phyloP scores from a whole-genome alignment of 1,140 invertebrate genomes.

The Himalopsyche phryganea region DNA sequence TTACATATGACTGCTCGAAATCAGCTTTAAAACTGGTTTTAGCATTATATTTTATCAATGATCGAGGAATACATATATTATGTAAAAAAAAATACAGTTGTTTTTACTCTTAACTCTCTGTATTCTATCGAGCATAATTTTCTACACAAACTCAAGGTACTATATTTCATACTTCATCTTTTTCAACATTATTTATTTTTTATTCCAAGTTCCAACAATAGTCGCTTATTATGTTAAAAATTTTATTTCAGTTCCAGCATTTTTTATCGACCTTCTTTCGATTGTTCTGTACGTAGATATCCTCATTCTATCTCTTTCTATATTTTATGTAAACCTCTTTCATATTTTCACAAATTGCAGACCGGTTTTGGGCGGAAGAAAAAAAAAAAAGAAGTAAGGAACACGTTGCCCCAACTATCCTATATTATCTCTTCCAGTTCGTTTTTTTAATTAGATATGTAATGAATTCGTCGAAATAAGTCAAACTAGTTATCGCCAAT shows the following conservation, averaged over 20 bases:
- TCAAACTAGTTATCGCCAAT: constrained; percentile 34
- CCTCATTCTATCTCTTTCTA: constrained; percentile 33
- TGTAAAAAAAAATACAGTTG: too few species aligned
- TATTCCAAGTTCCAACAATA: too few species aligned
- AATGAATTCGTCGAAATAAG: constrained; percentile 22
- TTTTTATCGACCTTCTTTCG: constrained; percentile 19
- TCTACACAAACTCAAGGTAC: too few species aligned
- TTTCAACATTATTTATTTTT: too few species aligned
- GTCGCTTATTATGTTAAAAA: too few species aligned
- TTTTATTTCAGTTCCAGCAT: not conserved
- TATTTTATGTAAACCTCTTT: constrained; percentile 34
- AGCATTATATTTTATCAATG: too few species aligned
- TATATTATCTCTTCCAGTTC: constrained; percentile 32
- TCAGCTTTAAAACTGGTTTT: too few species aligned
- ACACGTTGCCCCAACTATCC: constrained; percentile 38
- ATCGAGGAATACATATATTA: too few species aligned
- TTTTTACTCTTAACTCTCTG: too few species aligned
- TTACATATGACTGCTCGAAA: too few species aligned
- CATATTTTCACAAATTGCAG: constrained; percentile 62
- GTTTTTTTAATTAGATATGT: constrained; percentile 32
- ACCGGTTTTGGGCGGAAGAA: constrained; percentile 88
- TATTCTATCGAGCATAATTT: too few species aligned
- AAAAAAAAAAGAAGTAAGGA: constrained; percentile 95
- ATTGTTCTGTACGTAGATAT: not conserved
- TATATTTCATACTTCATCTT: too few species aligned